Conservation (phyloP, 1,140 invertebrate species). For the Drosophila saltans region DNA sequence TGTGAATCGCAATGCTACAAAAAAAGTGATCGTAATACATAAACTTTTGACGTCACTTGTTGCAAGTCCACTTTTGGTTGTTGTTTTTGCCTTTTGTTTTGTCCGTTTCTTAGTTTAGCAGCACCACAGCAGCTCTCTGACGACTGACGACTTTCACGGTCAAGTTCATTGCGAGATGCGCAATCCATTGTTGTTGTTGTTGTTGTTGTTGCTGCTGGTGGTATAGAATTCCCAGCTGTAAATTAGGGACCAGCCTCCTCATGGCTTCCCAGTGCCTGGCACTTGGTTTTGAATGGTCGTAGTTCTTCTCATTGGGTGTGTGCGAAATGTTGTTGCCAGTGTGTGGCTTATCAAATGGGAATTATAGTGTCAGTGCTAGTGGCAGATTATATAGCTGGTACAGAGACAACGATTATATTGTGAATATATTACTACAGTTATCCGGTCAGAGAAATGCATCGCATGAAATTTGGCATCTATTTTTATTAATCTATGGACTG, state of each 20-base stretch:
- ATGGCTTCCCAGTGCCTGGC: conserved; percentile 15
- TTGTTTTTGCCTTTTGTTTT: neutral
- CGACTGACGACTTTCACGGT: conserved; percentile 74
- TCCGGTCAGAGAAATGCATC: conserved; percentile 45
- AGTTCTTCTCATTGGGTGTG: conserved; percentile 14
- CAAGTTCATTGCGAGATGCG: conserved; percentile 68
- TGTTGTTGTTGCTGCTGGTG: conserved; percentile 21
- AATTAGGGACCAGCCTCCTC: conserved; percentile 43
- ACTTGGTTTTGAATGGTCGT: conserved; percentile 41
- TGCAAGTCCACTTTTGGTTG: conserved; percentile 56
- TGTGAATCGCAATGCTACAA: conserved; percentile 53
- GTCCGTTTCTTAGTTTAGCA: neutral
- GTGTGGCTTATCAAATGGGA: conserved; percentile 49
- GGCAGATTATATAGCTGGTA: conserved; percentile 37
- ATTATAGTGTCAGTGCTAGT: conserved; percentile 43
- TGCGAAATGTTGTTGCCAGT: conserved; percentile 46
- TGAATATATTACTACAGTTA: conserved; percentile 53
- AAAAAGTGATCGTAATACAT: conserved; percentile 61
- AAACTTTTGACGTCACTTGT: conserved; percentile 72
- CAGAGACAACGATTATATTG: conserved; percentile 45
- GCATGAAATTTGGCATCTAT: conserved; percentile 48
- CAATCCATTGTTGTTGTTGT: conserved; percentile 33
- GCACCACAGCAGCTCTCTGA: conserved; percentile 38
- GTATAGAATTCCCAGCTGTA: conserved; percentile 60
- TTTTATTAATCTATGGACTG: conserved; percentile 62